Base-by-base conservation (phyloP, 2,797 vertebrate species). In the Basileuterus tristriatus region DNA sequence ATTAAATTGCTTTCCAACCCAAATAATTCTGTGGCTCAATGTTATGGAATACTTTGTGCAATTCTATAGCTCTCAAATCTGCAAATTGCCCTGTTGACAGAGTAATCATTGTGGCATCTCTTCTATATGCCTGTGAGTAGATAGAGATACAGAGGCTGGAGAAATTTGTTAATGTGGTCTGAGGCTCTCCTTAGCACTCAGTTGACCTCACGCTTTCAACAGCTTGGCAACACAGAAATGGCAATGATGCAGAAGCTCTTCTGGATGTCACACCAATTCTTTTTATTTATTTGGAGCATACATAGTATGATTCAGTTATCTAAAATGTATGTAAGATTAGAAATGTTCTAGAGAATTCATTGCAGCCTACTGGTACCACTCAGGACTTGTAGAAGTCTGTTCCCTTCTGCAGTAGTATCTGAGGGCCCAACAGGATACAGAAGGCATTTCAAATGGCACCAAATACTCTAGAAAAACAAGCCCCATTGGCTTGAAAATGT, bases 101-200 rank as follows among this genome's bases (percentile, higher is more conserved):
- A 32, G 5, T 37, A 62, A 68, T 43, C 13, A 37, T 16, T 41
- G 43, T 12, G 44, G 20, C 30, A 56, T n/a, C 12, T 53, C 26
- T 59, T 68, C 50, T 26, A 0, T 29, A 0, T 7, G 4, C 8
- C 41, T 50, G 29, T 1, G 3, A 85, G 4, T 19, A 49, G 44
- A 46, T 5, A 21, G n/a, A 43, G 16, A 37, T 34, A 16, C 24
- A 58, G 32, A 68, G 10, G 12, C 32, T 72, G 50, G 16, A 68
- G 6, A 36, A 56, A 8, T 49, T 49, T 60, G 26, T 17, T 41
- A 32, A 59, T 72, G 55, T 15, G 8, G 18, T 62, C 18, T 79
- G 52, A 77, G 26, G 29, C 27, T 67, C 10, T 44, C 21, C 29
- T 83, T 44, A 34, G 22, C 19, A 17, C 26, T 49, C 22, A 49